Evolutionary conservation across 1,140 invertebrate species (phyloP), one percentile per base, ranked within the genome.

Genomic region (Parasteatoda tepidariorum): DNA sequence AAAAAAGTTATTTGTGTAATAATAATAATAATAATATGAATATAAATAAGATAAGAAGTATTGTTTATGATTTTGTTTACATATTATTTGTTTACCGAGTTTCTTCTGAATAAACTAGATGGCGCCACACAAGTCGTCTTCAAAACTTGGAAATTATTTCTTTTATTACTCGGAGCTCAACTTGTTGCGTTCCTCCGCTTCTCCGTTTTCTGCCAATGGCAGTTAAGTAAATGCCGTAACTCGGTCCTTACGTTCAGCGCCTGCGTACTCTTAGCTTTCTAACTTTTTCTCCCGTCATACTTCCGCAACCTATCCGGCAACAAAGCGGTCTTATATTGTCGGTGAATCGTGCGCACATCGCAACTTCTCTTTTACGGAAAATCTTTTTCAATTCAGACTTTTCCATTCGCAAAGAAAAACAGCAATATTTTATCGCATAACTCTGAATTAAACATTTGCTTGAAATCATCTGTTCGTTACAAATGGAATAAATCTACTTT

Each of bases 151-250:
- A 26, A 22, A 41, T 15, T 4, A 34, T 11, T 22, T 57, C n/a
- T 31, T 22, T 74, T 15, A 61, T 61, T 34, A 18, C 13, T 7
- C 24, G 57, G 26, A 26, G 24, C 1, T 34, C 71, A 30, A 61
- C 55, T 74, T 74, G 71, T 57, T 74, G 33, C 71, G 30, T 13
- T 61, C 31, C 57, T 13, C 31, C 57, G 28, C 15, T 11, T 26
- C 26, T 26, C 7, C 55, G 2, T 24, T 3, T 18, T 55, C 71
- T 61, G 55, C 71, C 71, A 74, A 74, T 74, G 28, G 71, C 71
- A 26, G 24, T 34, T 13, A 13, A 54, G 54, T n/a, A 74, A 74
- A 33, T 2, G 33, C 54, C 33, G 55, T 61, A 61, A 74, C 30
- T 33, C 55, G 5, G 48, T 34, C 13, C 28, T 33, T n/a, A 31